Conservation (phyloP, 1,140 invertebrate genomes). For the Drosophila mojavensis region DNA sequence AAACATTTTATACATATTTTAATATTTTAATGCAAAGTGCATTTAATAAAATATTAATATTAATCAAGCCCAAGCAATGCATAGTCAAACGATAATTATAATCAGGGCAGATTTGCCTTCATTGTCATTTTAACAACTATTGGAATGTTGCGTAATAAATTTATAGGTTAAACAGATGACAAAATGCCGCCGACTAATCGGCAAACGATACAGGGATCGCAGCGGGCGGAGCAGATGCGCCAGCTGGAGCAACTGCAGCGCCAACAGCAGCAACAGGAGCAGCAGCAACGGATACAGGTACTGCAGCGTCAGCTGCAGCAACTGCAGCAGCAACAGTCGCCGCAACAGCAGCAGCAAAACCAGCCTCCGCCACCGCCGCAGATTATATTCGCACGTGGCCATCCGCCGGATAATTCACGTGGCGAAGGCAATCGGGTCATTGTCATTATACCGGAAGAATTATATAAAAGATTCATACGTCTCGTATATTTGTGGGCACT, state of each 20-base stretch:
- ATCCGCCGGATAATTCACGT: not conserved
- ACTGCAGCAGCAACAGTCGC: not conserved
- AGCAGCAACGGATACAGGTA: not conserved
- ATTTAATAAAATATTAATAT: no score
- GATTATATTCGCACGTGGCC: not conserved
- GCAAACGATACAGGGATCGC: no score
- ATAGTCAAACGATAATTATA: no score
- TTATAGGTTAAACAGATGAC: no score
- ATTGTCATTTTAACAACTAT: constrained; percentile 2
- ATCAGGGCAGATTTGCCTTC: not conserved
- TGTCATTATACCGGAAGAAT: not conserved
- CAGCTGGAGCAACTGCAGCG: not conserved
- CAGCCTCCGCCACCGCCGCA: not conserved
- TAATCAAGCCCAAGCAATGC: no score
- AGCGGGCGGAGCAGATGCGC: not conserved
- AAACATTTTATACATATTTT: no score
- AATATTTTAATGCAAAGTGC: no score
- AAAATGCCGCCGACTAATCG: not conserved
- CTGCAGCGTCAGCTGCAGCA: not conserved
- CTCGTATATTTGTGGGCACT: not conserved
- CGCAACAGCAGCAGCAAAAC: not conserved
- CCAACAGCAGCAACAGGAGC: not conserved
- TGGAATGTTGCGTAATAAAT: not conserved
- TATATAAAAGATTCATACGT: not conserved
- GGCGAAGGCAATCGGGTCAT: not conserved